phyloP scores from a whole-genome alignment of 2,797 vertebrate genomes.

The Urosaurus nigricauda region DNA sequence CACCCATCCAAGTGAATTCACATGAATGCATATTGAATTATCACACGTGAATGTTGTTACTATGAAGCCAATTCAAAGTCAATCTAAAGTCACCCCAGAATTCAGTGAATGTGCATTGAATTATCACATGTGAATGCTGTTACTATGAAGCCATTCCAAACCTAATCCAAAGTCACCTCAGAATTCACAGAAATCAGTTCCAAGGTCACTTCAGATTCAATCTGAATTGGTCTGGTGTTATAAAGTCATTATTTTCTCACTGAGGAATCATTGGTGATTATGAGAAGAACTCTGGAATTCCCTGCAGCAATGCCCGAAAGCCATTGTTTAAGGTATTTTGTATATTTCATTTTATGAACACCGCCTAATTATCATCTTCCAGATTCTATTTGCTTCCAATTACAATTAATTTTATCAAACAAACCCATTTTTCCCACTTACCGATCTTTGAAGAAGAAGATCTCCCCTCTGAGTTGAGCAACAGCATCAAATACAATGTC shows the following conservation, averaged over 20 bases:
- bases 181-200: too few relatives aligned
- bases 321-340: background rate
- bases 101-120: too few relatives aligned
- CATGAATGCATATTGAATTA: too few relatives aligned
- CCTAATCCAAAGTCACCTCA: too few relatives aligned
- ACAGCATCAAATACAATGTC: constrained; percentile 93
- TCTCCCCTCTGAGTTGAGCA: constrained; percentile 94
- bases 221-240: too few relatives aligned
- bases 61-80: too few relatives aligned
- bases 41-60: too few relatives aligned
- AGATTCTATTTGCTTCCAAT: background rate
- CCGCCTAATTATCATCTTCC: background rate
- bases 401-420: background rate
- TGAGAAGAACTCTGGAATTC: background rate
- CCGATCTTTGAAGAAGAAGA: constrained; percentile 98
- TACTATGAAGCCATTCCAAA: too few relatives aligned
- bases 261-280: background rate
- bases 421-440: constrained; percentile 76
- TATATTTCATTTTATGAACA: background rate
- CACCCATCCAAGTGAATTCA: too few relatives aligned
- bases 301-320: background rate
- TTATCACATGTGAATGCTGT: too few relatives aligned
- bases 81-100: too few relatives aligned
- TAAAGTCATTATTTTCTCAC: constrained; percentile 11
- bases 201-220: too few relatives aligned